Conservation (phyloP, 1,140 invertebrate species). For the Radopholus similis region DNA sequence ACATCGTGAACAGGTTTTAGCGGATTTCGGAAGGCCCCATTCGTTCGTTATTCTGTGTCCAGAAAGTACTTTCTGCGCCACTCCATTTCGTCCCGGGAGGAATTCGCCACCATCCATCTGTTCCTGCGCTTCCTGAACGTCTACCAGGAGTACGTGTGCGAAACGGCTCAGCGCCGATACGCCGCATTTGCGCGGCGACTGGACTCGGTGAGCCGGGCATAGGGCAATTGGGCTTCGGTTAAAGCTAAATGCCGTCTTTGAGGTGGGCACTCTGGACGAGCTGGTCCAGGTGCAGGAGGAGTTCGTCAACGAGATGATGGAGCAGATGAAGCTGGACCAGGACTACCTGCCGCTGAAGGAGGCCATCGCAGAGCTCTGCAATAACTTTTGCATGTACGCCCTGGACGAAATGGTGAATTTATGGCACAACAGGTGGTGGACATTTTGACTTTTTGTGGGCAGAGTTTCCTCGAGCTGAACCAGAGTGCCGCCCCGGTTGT, state of each 20-base stretch:
- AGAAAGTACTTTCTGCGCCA: slow-evolving; percentile 7
- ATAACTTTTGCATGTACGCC: slow-evolving; percentile 5
- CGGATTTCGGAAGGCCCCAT: neutral
- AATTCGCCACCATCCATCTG: slow-evolving; percentile 12
- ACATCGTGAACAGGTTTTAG: slow-evolving; percentile 18
- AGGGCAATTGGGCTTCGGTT: neutral
- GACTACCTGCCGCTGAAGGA: neutral
- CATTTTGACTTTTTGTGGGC: neutral
- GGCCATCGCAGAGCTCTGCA: neutral
- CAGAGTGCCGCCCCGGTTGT: neutral
- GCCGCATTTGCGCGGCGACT: neutral
- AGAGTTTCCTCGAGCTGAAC: neutral
- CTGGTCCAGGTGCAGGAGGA: slow-evolving; percentile 8
- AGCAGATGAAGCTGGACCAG: slow-evolving; percentile 1
- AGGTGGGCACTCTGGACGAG: slow-evolving; percentile 15
- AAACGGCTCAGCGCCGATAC: neutral
- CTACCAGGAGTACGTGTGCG: slow-evolving; percentile 13
- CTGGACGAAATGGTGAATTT: slow-evolving; percentile 4
- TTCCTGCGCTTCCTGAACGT: slow-evolving; percentile 11
- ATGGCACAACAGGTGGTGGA: neutral
- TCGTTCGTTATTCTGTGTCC: neutral
- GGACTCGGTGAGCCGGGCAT: neutral
- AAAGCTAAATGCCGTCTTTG: neutral
- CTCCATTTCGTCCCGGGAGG: neutral
- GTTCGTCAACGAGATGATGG: neutral